Base-by-base conservation (phyloP, 1,140 invertebrate genomes). In the Polyergus mexicanus region DNA sequence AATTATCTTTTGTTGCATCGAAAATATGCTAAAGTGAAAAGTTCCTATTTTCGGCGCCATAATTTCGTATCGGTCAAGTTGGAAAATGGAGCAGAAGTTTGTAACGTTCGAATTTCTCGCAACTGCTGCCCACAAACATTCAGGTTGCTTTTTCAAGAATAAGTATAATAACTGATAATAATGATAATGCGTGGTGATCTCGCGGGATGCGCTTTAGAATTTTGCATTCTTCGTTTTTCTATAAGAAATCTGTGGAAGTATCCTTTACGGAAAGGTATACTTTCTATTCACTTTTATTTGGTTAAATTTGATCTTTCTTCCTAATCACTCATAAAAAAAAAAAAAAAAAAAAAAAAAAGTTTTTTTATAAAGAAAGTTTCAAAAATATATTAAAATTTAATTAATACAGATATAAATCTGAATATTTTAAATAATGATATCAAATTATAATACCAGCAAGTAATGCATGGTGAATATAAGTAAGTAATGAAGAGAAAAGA, bases 71-170 rank as follows among this genome's bases (percentile, higher is more conserved):
- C n/a, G 44, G 22, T 22, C 22, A 78, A 54, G 44, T 62, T 47
- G 38, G 6, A 62, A 44, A 81, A 58, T 47, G 7, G 16, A 72
- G 11, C 11, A 19, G 19, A 38, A 80, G 25, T 60, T 71, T 10
- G 11, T 4, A 44, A 32, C 2, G 19, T 38, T n/a, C 19, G 66
- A 81, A 81, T 60, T 83, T 74, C 54, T 44, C 78, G 68, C 78
- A 72, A 83, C 54, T 81, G 35, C 19, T n/a, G 28, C 1, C 35
- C 19, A 19, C 65, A 25, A 51, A 8, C 22, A 2, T 44, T 28
- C 2, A 28, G 6, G 28, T 56, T 4, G 35, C 51, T 44, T 58
- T 68, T 58, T 7, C 54, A 44, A 32, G n/a, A 47, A 22, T 10
- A n/a, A 25, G 16, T 60, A 44, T 32, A 60, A 25, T 44, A 5